Conservation (phyloP, 2,113 vertebrate species). For the Pollimyrus isidori region DNA sequence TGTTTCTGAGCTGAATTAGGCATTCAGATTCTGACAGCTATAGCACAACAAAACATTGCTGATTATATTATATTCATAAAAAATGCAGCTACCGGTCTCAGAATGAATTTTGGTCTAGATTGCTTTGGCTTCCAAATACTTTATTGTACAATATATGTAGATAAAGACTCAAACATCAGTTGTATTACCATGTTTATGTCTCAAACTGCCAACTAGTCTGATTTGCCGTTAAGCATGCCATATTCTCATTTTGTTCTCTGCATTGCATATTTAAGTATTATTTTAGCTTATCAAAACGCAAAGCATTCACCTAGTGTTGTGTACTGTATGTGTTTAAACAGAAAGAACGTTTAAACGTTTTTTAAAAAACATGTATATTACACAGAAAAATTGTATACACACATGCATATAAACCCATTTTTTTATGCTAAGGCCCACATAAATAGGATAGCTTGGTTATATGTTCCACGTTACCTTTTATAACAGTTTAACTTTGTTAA, state of each 20-base stretch:
- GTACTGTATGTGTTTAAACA: not conserved
- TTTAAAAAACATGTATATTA: not conserved
- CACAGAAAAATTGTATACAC: not conserved
- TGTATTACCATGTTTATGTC: not conserved
- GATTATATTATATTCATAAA: not conserved
- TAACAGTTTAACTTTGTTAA: not conserved
- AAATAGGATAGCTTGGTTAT: not conserved
- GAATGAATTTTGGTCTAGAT: not conserved
- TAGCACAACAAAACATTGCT: not conserved
- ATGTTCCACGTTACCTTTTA: not conserved
- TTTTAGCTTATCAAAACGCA: not conserved
- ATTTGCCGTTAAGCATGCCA: not conserved
- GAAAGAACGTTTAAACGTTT: no score
- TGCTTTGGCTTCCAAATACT: not conserved
- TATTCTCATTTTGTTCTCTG: not conserved
- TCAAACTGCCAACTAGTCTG: not conserved
- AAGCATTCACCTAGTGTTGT: not conserved
- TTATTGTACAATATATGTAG: not conserved
- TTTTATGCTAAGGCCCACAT: not conserved
- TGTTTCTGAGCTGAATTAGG: constrained; percentile 20
- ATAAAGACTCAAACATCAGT: not conserved
- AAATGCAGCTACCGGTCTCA: not conserved
- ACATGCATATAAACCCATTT: not conserved
- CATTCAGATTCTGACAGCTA: not conserved
- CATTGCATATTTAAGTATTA: not conserved